A percentile compares a stretch with the other conserved stretches of the same genome.
Conservation (phyloP, 2,113 vertebrate genomes). For the Aplodontia rufa region DNA sequence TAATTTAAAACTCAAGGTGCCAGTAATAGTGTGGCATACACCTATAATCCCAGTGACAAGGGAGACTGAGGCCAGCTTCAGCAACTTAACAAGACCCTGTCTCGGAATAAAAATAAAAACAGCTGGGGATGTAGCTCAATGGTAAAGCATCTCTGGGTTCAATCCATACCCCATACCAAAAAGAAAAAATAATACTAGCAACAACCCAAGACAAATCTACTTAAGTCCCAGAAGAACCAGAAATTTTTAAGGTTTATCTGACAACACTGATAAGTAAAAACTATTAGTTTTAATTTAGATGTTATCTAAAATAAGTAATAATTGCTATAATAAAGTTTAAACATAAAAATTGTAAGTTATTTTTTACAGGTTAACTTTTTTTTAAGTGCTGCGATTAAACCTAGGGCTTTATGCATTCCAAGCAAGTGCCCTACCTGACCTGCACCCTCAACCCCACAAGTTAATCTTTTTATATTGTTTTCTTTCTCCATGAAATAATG, state of each 20-base stretch:
- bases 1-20: not conserved
- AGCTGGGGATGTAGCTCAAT: too few relatives aligned
- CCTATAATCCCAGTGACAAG: too few relatives aligned
- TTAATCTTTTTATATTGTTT: constrained; percentile 42
- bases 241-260: constrained; percentile 36
- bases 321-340: not conserved
- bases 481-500: constrained; percentile 34
- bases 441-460: not conserved
- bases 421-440: not conserved
- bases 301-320: constrained; percentile 7
- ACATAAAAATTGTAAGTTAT: constrained; percentile 21
- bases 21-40: too few relatives aligned
- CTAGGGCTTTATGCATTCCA: not conserved
- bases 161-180: too few relatives aligned
- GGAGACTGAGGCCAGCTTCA: too few relatives aligned
- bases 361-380: not conserved
- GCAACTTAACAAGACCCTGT: too few relatives aligned
- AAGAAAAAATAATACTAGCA: too few relatives aligned
- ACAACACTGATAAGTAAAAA: not conserved
- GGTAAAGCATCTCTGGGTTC: too few relatives aligned
- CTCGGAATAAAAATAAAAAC: too few relatives aligned
- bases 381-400: not conserved
- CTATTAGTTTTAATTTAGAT: not conserved
- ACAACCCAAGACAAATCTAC: not conserved
- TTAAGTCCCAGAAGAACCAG: not conserved